Percentiles rank a stretch among this genome's conserved stretches.
phyloP scores from a whole-genome alignment of 2,797 vertebrate species.

The Dryobates pubescens region DNA sequence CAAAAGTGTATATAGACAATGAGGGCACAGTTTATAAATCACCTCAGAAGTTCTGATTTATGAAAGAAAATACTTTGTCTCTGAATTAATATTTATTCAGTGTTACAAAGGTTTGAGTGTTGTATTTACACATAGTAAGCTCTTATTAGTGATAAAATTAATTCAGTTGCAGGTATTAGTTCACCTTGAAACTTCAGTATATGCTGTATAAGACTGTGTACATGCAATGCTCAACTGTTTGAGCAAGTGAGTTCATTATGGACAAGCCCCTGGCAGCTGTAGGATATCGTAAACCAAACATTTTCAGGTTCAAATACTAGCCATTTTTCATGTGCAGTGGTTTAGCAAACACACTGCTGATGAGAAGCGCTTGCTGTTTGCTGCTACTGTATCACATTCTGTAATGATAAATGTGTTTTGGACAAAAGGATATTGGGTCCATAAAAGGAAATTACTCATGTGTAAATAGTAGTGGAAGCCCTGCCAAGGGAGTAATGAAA shows the following conservation, averaged over 20 bases:
- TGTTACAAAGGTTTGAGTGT: not conserved
- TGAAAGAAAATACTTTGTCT: not conserved
- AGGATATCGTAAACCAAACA: not conserved
- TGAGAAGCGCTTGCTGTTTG: constrained; percentile 6
- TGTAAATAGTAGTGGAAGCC: constrained; percentile 42
- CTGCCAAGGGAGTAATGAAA: constrained; percentile 56
- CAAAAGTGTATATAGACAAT: not conserved
- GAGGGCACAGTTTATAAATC: not conserved
- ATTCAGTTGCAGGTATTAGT: not conserved
- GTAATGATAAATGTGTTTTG: constrained; percentile 65
- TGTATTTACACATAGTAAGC: not conserved
- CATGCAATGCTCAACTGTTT: accelerated
- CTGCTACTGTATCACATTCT: constrained; percentile 17
- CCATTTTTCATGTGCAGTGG: constrained; percentile 1
- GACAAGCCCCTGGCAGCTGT: not conserved
- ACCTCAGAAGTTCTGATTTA: not conserved
- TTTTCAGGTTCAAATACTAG: not conserved
- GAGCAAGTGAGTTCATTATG: not conserved
- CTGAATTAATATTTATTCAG: not conserved
- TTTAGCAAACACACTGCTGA: constrained; percentile 15
- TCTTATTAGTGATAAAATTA: not conserved
- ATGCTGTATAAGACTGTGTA: not conserved
- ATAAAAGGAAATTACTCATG: constrained; percentile 65
- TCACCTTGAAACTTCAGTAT: not conserved
- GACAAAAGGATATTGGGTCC: constrained; percentile 37